Evolutionary conservation across 2,113 vertebrate species (phyloP).

Genomic region (Spilogale gracilis): DNA sequence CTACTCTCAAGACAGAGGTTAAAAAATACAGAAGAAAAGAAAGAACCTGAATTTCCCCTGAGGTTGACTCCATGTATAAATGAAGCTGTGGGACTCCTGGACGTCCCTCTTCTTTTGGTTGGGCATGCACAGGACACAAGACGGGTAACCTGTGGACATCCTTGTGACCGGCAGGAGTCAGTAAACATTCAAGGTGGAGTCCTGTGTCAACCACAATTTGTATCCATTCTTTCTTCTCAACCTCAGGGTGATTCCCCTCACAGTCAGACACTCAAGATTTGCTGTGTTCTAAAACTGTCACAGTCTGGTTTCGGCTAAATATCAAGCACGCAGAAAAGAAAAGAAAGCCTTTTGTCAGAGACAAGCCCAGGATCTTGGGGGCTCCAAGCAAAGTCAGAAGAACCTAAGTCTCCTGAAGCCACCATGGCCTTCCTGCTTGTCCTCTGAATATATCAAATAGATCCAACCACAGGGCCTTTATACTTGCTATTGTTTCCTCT

Average conservation of each 20-base stretch:
- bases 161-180: not conserved
- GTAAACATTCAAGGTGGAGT: not conserved
- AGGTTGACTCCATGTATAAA: not conserved
- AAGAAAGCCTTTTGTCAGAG: not conserved
- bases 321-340: not conserved
- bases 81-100: not conserved
- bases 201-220: not conserved
- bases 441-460: not conserved
- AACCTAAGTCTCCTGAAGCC: not conserved
- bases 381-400: not conserved
- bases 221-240: not conserved
- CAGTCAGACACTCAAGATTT: not conserved
- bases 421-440: not conserved
- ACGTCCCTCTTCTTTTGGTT: not conserved
- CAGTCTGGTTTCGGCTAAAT: not conserved
- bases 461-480: not conserved
- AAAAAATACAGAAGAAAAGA: not conserved
- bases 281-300: conserved; percentile 20
- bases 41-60: not conserved
- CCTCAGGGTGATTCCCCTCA: not conserved
- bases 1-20: not conserved
- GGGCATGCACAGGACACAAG: not conserved
- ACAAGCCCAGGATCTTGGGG: not conserved
- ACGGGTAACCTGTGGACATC: not conserved
- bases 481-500: not conserved